Evolutionary conservation across 2,888 invertebrate genomes (phyloP), one percentile per base, ranked within the genome.

Genomic region (Tipula lateralis): DNA sequence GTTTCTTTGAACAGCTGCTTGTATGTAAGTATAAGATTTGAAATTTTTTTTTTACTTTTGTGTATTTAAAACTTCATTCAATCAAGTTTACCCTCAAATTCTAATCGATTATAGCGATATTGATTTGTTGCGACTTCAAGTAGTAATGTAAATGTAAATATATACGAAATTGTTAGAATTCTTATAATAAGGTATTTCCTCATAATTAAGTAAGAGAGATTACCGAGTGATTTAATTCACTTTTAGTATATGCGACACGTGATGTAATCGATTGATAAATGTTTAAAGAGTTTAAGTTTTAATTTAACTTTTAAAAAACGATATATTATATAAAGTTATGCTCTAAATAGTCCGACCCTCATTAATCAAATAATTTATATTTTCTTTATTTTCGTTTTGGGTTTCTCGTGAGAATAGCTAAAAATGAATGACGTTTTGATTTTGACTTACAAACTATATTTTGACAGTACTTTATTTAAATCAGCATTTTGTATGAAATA

Each of bases 51-150:
- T 66, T 66, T 19, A 66, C 24, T 24, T 66, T 19, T 66, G 66
- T 66, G 66, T 66, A 66, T 50, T 50, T 50, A 50, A 50, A 50
- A 16, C 44, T 50, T 50, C 39, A 50, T 66, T 24, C 66, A 66
- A 66, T 66, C 66, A 66, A 66, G 66, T 66, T 66, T 66, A 66
- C 66, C 66, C 66, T 66, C 66, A 66, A 66, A 66, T 66, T 66
- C 9, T 24, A 66, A 66, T 66, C 66, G 66, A 66, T 66, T 66
- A 66, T 9, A 66, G 44, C 44, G n/a, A 44, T 44, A 44, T 44
- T 44, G 44, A 44, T 44, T 44, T 44, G 44, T 24, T 66, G 66
- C 66, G 19, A 66, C 66, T 66, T 66, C 66, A 66, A 66, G 24
- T 66, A 66, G 24, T 66, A 24, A 66, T 66, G 24, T 66, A 66